Base-by-base conservation (phyloP, 2,797 vertebrate genomes). In the Malacoraja senta region DNA sequence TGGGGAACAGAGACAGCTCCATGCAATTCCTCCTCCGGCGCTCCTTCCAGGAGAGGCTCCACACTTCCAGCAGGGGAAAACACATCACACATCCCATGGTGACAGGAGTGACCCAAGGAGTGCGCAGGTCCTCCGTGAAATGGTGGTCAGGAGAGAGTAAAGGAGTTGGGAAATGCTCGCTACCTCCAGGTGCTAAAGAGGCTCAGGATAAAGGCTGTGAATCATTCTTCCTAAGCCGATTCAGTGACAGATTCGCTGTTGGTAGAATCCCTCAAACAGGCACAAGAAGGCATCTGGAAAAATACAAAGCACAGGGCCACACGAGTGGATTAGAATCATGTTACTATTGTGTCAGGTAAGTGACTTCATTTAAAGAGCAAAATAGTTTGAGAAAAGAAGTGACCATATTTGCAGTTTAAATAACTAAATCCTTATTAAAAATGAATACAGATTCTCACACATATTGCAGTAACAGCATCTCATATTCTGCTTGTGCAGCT, bases 61-160 rank as follows among this genome's bases (percentile, higher is more conserved):
- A 97, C 95, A 95, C 95, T 94, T 97, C 96, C 0, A 96, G 94
- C 94, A 97, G 95, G 93, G 96, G 96, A 8, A 94, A 96, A 93
- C 96, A 97, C 94, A 96, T 94, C 24, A 95, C 95, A 44, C 96
- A 96, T 72, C 96, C 95, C 95, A 97, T 95, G 17, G 63, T 83
- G 77, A 29, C 1, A 24, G 29, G 53, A 38, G 68, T 53, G 68
- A 29, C 21, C 53, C 38, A 10, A 29, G 29, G 35, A 68, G 29
- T 32, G 2, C 53, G 71, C 10, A 58, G 13, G 26, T 44, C 32
- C 38, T 72, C 90, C 17, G 65, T 71, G 65, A 74, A 13, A 38
- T 21, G 1, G 24, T 74, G 71, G 71, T 7, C 65, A 68, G 65
- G 2, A 17, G 65, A 68, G 65, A 68, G 1, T 12, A 68, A 68